These are phyloP conservation scores for Arizona elegans DNA, from an alignment of 2,113 vertebrate species.

Conservation along the genomic window DNA sequence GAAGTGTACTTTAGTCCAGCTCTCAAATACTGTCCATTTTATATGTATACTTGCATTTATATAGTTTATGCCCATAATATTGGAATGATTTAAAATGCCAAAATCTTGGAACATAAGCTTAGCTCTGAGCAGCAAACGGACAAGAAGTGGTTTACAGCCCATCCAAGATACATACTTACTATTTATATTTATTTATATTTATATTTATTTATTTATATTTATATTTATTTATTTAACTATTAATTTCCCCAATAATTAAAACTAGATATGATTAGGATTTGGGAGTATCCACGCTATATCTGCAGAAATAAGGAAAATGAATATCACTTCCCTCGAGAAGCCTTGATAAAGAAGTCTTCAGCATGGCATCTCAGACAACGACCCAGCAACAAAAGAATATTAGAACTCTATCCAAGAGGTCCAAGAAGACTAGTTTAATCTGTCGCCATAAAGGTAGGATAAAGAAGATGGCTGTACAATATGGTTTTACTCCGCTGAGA, in stretches of 20 bases:
- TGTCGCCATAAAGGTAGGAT: not conserved
- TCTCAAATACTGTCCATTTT: not conserved
- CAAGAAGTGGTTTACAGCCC: not conserved
- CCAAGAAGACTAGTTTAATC: not conserved
- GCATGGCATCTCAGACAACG: not conserved
- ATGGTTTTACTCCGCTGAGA: not conserved
- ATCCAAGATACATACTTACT: not conserved
- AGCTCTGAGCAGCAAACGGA: not conserved
- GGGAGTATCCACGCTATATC: not conserved
- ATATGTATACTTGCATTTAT: not conserved
- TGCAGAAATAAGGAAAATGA: not conserved
- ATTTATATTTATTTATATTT: not conserved
- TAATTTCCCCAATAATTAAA: not conserved
- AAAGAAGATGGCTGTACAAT: not conserved
- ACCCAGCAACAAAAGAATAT: not conserved
- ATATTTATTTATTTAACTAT: not conserved
- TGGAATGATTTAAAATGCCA: not conserved
- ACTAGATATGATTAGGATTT: not conserved
- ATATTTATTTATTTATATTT: too few relatives aligned
- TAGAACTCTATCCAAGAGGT: not conserved
- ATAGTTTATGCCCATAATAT: not conserved
- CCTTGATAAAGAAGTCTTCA: not conserved
- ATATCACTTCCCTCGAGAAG: not conserved
- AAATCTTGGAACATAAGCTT: not conserved
- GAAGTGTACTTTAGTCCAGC: not conserved